Percentiles rank a stretch among this genome's conserved stretches.
These are phyloP conservation scores for Chymomyza caudatula DNA, from an alignment of 2,888 invertebrate genomes.

Conservation along the genomic window DNA sequence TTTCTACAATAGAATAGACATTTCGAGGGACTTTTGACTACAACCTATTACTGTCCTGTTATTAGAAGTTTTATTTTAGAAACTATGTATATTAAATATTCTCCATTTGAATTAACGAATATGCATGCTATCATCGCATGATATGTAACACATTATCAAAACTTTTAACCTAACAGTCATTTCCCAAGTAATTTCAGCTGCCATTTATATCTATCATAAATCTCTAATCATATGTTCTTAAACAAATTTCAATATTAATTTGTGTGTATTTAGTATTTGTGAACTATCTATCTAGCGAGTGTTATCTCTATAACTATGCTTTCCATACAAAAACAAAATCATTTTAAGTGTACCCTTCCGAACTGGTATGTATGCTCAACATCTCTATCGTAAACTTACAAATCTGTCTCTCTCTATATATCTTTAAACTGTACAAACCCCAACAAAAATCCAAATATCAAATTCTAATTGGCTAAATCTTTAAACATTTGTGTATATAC, in stretches of 20 bases:
- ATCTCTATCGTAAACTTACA: conserved; percentile 40
- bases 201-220: not conserved
- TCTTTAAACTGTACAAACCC: conserved; percentile 5
- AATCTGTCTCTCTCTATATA: conserved; percentile 1
- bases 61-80: too few relatives aligned
- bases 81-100: too few relatives aligned
- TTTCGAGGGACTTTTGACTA: too few relatives aligned
- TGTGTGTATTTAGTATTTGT: conserved; percentile 32
- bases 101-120: not conserved
- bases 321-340: conserved; percentile 47
- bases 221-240: conserved; percentile 8
- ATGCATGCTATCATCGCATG: not conserved
- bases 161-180: not conserved
- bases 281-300: conserved; percentile 14
- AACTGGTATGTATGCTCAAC: conserved; percentile 69
- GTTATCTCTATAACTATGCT: conserved; percentile 32
- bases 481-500: conserved; percentile 49
- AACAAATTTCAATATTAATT: conserved; percentile 29
- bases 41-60: too few relatives aligned
- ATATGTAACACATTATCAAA: not conserved
- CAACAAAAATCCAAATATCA: conserved; percentile 4
- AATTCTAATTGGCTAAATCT: conserved; percentile 5
- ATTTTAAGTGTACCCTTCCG: conserved; percentile 68
- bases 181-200: not conserved
- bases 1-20: too few relatives aligned